Conservation (phyloP, 2,113 vertebrate species). For the Solea senegalensis region DNA sequence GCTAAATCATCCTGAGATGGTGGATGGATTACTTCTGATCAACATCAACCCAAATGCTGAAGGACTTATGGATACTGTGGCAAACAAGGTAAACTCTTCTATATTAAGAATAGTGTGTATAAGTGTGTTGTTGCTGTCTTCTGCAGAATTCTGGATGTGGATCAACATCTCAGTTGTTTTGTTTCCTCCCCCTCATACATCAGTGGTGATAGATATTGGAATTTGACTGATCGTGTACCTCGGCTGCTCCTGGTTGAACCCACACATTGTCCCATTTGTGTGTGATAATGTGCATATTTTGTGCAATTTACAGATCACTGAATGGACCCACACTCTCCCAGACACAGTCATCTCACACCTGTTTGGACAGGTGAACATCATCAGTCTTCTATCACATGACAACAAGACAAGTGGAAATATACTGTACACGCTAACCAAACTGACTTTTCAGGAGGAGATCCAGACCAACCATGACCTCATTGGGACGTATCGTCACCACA, state of each 20-base stretch:
- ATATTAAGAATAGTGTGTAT: neutral
- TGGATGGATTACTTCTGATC: slow-evolving; percentile 93
- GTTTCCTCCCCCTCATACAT: too few species aligned
- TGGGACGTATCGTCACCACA: slow-evolving; percentile 90
- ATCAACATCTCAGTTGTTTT: too few species aligned
- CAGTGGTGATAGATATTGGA: neutral
- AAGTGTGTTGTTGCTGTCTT: neutral
- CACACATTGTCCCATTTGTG: neutral
- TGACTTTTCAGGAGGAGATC: slow-evolving; percentile 88
- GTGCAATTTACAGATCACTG: slow-evolving; percentile 83
- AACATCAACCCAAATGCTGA: slow-evolving; percentile 92
- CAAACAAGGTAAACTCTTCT: slow-evolving; percentile 85
- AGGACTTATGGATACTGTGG: slow-evolving; percentile 90
- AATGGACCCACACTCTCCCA: slow-evolving; percentile 90
- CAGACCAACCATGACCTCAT: slow-evolving; percentile 89
- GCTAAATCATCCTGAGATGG: slow-evolving; percentile 91
- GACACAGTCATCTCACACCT: slow-evolving; percentile 92
- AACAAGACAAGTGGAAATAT: slow-evolving; percentile 1
- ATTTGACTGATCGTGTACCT: neutral
- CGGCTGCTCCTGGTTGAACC: neutral
- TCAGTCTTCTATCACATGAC: neutral
- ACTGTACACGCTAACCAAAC: neutral
- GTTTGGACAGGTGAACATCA: slow-evolving; percentile 87
- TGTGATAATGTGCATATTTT: slow-evolving; percentile 3
- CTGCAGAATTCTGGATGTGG: too few species aligned